Evolutionary conservation across 2,113 vertebrate genomes (phyloP).

Genomic region (Strix uralensis): DNA sequence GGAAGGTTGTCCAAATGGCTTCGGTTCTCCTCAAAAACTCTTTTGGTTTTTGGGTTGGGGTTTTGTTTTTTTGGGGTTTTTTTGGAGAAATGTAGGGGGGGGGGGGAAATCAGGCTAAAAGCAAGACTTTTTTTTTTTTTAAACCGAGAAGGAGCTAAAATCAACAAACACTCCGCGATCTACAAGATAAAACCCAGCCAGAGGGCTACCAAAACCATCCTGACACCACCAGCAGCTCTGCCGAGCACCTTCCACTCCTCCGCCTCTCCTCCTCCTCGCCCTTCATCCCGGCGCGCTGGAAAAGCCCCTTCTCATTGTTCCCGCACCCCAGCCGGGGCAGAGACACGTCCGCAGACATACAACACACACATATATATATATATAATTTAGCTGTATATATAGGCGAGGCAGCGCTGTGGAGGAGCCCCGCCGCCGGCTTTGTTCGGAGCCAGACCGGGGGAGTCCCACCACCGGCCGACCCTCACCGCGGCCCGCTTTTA

Average conservation of each 20-base stretch:
- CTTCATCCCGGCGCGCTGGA: neutral
- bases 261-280: neutral
- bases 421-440: neutral
- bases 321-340: neutral
- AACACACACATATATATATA: accelerated
- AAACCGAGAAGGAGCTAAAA: neutral
- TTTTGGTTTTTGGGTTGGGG: too few species aligned
- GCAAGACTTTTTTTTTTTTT: neutral
- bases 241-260: neutral
- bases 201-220: neutral
- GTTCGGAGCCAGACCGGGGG: neutral
- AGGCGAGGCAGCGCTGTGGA: neutral
- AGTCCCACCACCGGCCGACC: neutral
- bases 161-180: neutral
- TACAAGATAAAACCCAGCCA: neutral
- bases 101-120: neutral
- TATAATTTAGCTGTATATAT: neutral
- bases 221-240: neutral
- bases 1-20: neutral
- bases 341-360: neutral
- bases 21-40: neutral
- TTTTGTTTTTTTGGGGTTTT: neutral
- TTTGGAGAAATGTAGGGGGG: neutral
- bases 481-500: neutral
- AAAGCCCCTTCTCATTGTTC: neutral